Conservation (phyloP, 2,888 invertebrate species). For the Hirudinaria manillensis region DNA sequence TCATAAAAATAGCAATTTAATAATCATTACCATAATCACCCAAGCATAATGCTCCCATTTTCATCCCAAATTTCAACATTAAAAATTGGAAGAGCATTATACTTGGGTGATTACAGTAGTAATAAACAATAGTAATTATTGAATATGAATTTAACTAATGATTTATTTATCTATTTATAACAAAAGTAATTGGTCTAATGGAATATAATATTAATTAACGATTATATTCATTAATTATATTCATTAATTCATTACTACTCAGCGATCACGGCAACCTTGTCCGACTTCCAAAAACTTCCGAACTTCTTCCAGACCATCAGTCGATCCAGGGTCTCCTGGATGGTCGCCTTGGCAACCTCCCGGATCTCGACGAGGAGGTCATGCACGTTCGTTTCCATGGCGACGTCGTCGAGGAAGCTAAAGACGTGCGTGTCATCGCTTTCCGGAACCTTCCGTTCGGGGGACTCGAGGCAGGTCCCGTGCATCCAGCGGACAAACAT, state of each 20-base stretch:
- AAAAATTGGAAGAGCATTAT: too few relatives aligned
- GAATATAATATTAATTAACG: background rate
- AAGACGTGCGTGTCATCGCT: constrained; percentile 64
- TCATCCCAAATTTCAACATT: too few relatives aligned
- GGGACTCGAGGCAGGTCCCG: constrained; percentile 70
- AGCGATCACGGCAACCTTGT: constrained; percentile 46
- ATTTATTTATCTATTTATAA: background rate
- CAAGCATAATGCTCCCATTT: too few relatives aligned
- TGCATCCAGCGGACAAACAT: constrained; percentile 79
- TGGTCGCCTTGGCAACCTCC: constrained; percentile 64
- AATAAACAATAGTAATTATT: background rate
- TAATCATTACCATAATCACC: too few relatives aligned
- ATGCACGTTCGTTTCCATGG: constrained; percentile 59
- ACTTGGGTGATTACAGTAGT: too few relatives aligned
- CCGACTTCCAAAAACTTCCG: constrained; percentile 52
- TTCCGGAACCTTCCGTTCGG: constrained; percentile 61
- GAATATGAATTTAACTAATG: background rate
- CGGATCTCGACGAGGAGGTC: constrained; percentile 63
- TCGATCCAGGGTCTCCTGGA: constrained; percentile 64
- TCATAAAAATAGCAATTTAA: background rate
- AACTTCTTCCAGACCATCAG: constrained; percentile 58
- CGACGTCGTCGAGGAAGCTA: constrained; percentile 74
- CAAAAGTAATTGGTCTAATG: background rate
- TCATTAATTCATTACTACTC: too few relatives aligned
- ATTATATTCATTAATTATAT: too few relatives aligned